Conservation (phyloP, 1,140 invertebrate species). For the Habropoda laboriosa region DNA sequence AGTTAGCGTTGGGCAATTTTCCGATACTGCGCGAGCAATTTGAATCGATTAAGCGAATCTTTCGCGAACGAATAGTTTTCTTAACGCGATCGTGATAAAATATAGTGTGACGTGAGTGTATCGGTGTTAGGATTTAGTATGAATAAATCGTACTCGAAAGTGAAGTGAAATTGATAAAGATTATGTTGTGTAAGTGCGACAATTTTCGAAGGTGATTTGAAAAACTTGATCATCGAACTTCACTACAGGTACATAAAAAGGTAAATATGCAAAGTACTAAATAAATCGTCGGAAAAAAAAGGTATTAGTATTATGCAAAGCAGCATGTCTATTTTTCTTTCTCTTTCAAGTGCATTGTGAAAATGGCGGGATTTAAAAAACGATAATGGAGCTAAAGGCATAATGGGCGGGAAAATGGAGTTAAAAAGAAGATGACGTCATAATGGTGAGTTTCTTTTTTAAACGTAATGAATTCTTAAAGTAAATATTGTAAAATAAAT, state of each 20-base stretch:
- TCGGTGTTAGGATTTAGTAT: background rate
- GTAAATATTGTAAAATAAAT: background rate
- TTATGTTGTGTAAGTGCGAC: too few species aligned
- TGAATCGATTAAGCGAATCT: background rate
- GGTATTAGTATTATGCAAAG: too few species aligned
- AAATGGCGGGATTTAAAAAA: background rate
- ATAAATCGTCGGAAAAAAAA: too few species aligned
- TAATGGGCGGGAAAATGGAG: background rate
- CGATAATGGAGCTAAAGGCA: background rate
- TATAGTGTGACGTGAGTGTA: background rate
- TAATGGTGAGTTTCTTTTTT: background rate
- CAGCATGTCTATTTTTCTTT: background rate
- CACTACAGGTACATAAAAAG: too few species aligned
- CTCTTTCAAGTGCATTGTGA: background rate
- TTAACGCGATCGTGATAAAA: background rate
- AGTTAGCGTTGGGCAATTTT: background rate
- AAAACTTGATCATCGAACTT: too few species aligned
- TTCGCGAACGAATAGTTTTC: background rate
- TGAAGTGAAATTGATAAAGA: background rate
- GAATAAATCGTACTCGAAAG: background rate
- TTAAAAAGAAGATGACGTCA: background rate
- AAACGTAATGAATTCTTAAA: background rate
- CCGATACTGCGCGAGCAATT: background rate
- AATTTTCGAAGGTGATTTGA: too few species aligned
- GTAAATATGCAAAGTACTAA: too few species aligned